These are phyloP conservation scores for Zygogramma bicolorata DNA, from an alignment of 2,888 invertebrate species.

Conservation along the genomic window DNA sequence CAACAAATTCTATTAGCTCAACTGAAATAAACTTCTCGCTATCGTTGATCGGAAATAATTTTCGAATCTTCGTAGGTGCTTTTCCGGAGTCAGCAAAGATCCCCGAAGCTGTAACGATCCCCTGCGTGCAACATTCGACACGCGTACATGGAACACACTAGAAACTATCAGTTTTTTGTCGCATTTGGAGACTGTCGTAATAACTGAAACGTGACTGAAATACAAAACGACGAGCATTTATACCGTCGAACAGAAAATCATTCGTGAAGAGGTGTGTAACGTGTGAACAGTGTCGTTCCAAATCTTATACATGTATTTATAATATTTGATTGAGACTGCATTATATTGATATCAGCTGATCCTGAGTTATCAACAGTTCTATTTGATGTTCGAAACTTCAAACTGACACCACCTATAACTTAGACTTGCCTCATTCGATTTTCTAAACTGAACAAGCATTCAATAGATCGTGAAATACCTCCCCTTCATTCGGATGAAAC, in stretches of 20 bases:
- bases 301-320: not conserved
- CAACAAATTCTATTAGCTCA: too few relatives aligned
- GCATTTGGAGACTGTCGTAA: slow-evolving; percentile 48
- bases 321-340: too few relatives aligned
- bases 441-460: too few relatives aligned
- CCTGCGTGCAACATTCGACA: slow-evolving; percentile 43
- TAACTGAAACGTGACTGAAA: slow-evolving; percentile 53
- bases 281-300: slow-evolving; percentile 6
- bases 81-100: slow-evolving; percentile 21
- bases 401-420: too few relatives aligned
- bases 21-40: too few relatives aligned
- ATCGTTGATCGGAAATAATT: too few relatives aligned
- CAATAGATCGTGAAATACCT: too few relatives aligned
- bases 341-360: too few relatives aligned
- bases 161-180: slow-evolving; percentile 53
- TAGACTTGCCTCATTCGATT: too few relatives aligned
- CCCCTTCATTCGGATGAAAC: too few relatives aligned
- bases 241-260: slow-evolving; percentile 48
- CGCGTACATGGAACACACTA: slow-evolving; percentile 43
- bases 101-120: slow-evolving; percentile 30
- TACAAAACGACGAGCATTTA: slow-evolving; percentile 44
- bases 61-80: not conserved
- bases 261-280: slow-evolving; percentile 37
- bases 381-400: too few relatives aligned
- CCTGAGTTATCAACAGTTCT: too few relatives aligned